phyloP scores from a whole-genome alignment of 2,113 vertebrate genomes.

The Chloroceryle aenea region DNA sequence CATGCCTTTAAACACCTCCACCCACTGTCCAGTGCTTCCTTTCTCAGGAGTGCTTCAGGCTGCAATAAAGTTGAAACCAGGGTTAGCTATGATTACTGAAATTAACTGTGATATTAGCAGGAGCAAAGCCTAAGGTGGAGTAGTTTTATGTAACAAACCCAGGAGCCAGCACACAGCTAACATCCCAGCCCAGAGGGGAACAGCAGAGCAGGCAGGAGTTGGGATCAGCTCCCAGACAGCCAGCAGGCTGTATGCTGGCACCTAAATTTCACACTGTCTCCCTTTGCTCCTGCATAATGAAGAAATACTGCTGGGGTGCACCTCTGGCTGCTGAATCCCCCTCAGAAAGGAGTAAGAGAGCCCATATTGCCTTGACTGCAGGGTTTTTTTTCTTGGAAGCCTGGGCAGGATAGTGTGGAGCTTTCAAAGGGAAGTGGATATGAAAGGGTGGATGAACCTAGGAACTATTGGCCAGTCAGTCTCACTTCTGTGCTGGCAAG shows the following conservation, averaged over 20 bases:
- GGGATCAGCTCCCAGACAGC: neutral
- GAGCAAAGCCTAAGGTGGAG: neutral
- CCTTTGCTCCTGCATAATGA: neutral
- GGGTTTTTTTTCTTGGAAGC: neutral
- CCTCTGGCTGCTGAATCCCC: neutral
- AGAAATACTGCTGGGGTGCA: neutral
- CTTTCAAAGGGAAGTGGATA: neutral
- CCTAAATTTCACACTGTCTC: neutral
- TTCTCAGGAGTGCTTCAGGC: neutral
- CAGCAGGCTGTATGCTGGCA: fast-evolving
- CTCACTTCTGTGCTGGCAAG: too few relatives aligned
- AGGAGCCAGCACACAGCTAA: neutral
- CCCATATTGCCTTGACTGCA: neutral
- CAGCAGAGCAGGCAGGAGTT: fast-evolving
- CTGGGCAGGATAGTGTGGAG: neutral
- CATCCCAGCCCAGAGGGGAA: fast-evolving
- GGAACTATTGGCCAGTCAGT: too few relatives aligned
- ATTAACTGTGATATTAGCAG: neutral
- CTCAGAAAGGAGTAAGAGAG: neutral
- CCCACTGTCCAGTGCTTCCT: neutral
- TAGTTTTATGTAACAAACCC: neutral
- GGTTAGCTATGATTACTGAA: neutral
- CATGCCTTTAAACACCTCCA: neutral
- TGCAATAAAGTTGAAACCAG: neutral
- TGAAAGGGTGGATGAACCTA: too few relatives aligned